Evolutionary conservation across 1,140 invertebrate species (phyloP).

Genomic region (Rhopalosiphum padi): DNA sequence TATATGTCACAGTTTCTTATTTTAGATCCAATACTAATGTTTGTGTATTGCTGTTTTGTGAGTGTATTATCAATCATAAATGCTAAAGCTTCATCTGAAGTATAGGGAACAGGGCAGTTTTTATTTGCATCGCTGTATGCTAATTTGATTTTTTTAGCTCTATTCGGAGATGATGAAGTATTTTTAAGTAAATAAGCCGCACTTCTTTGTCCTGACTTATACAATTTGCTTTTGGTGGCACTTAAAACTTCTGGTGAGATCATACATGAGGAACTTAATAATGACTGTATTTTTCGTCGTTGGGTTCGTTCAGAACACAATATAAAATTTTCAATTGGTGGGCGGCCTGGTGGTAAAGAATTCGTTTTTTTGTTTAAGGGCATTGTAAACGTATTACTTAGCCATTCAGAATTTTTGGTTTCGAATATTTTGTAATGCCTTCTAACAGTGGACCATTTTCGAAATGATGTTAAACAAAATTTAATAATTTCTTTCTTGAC

Average conservation of each 20-base stretch:
- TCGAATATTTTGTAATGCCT: not conserved
- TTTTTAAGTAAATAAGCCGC: not conserved
- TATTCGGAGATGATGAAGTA: not conserved
- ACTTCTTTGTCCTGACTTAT: not conserved
- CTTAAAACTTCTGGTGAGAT: not conserved
- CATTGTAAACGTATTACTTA: not conserved
- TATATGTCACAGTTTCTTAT: not conserved
- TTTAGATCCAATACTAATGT: constrained; percentile 8
- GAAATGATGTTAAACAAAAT: not conserved
- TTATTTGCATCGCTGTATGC: not conserved
- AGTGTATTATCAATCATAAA: constrained; percentile 31
- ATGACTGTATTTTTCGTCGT: not conserved
- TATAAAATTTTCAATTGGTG: not conserved
- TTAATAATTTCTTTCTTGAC: not conserved
- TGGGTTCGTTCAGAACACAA: not conserved
- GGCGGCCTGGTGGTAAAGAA: not conserved
- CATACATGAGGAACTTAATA: not conserved
- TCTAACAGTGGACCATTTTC: not conserved
- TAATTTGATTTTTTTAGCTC: not conserved
- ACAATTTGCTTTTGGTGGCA: not conserved
- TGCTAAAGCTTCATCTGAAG: not conserved
- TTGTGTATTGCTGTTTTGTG: not conserved
- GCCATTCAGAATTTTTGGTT: not conserved
- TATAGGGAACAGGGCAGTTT: not conserved
- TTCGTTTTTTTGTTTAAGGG: not conserved